These are phyloP conservation scores for Vulpes vulpes DNA, from an alignment of 2,113 vertebrate species.

Conservation along the genomic window DNA sequence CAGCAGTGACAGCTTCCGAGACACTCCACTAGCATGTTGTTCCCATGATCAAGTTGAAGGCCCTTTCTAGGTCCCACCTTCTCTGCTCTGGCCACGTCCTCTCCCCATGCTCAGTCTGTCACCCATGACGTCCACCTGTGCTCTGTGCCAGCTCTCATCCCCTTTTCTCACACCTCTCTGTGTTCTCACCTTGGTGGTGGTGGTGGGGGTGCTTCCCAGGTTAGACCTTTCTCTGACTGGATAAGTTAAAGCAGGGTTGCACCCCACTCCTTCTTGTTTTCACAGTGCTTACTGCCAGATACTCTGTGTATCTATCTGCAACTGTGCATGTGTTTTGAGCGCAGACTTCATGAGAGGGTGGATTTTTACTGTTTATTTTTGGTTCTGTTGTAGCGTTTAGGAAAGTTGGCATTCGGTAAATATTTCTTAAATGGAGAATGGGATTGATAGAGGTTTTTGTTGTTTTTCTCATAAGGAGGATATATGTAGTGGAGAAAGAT, in stretches of 20 bases:
- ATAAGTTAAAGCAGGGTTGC: accelerated
- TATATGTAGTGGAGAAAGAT: not conserved
- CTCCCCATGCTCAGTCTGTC: accelerated
- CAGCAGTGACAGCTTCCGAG: accelerated
- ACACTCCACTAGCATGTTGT: accelerated
- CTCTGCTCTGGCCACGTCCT: accelerated
- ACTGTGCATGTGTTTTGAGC: accelerated
- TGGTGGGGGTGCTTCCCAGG: not conserved
- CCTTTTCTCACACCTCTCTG: accelerated
- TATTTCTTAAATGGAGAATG: accelerated
- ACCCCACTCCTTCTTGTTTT: accelerated
- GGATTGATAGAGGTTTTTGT: not conserved
- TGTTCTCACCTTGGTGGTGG: accelerated
- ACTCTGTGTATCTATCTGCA: accelerated
- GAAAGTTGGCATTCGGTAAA: not conserved
- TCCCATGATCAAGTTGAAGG: accelerated
- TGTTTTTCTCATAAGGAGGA: accelerated
- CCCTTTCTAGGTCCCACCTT: accelerated
- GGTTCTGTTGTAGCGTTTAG: not conserved
- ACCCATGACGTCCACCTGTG: not conserved
- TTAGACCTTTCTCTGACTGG: accelerated
- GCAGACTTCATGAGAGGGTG: accelerated
- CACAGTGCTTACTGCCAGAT: accelerated
- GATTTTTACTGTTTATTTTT: not conserved
- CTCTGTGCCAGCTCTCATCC: not conserved